These are phyloP conservation scores for Agapostemon virescens DNA, from an alignment of 2,888 invertebrate species.

Conservation along the genomic window DNA sequence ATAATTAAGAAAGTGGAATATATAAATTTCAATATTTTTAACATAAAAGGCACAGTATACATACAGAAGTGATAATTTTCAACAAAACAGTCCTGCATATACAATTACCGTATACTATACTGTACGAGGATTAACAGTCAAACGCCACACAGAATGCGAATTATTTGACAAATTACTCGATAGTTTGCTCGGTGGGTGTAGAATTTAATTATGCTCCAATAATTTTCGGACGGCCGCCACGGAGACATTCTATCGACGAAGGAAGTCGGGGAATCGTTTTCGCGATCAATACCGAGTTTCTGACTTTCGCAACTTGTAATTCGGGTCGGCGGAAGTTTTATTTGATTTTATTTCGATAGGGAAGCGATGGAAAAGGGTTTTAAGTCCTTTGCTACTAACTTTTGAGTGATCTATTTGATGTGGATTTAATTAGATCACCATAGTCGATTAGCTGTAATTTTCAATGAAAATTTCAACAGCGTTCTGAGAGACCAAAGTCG, in stretches of 20 bases:
- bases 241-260: conserved; percentile 13
- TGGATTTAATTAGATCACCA: neutral
- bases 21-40: neutral
- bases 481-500: neutral
- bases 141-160: conserved; percentile 43
- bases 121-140: conserved; percentile 21
- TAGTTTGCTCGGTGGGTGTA: conserved; percentile 26
- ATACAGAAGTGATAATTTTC: neutral
- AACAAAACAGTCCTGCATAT: neutral
- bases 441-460: conserved; percentile 1
- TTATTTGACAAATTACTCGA: conserved; percentile 37
- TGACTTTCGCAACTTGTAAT: neutral
- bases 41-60: neutral
- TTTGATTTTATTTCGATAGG: conserved; percentile 5
- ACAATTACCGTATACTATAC: neutral
- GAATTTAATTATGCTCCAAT: conserved; percentile 48
- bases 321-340: neutral
- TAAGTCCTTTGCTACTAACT: neutral
- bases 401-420: neutral
- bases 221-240: conserved; percentile 12
- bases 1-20: no score
- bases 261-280: conserved; percentile 1
- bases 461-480: neutral
- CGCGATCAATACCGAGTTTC: neutral
- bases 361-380: neutral